These are phyloP conservation scores for Rhagonycha lutea DNA, from an alignment of 2,888 invertebrate genomes.

Conservation along the genomic window DNA sequence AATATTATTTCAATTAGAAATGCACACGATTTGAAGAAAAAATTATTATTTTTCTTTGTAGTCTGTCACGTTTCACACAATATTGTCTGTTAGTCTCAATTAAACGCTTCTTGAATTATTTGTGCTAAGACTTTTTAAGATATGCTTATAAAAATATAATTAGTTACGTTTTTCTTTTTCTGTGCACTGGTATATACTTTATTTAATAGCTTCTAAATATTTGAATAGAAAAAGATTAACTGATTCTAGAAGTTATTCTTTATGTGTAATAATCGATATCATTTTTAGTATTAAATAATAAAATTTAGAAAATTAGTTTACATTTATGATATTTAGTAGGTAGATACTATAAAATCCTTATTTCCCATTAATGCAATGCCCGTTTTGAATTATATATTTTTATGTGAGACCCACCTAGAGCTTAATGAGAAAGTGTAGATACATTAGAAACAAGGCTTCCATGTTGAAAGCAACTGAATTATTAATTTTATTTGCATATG, in stretches of 20 bases:
- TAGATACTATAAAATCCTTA: neutral
- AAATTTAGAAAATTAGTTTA: neutral
- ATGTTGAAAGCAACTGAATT: slow-evolving; percentile 29
- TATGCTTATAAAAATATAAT: slow-evolving; percentile 15
- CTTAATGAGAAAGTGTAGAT: neutral
- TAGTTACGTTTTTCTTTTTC: slow-evolving; percentile 20
- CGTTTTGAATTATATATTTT: neutral
- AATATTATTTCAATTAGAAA: slow-evolving; percentile 10
- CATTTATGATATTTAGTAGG: neutral
- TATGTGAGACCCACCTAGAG: neutral
- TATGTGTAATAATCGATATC: neutral
- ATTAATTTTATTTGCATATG: slow-evolving; percentile 27
- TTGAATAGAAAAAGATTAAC: slow-evolving; percentile 8
- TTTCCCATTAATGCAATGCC: neutral
- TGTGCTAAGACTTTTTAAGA: slow-evolving; percentile 1
- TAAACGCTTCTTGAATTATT: slow-evolving; percentile 20
- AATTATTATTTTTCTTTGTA: slow-evolving; percentile 27
- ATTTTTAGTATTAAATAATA: slow-evolving; percentile 4
- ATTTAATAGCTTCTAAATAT: slow-evolving; percentile 20
- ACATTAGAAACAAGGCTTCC: slow-evolving; percentile 20
- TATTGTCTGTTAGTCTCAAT: slow-evolving; percentile 16
- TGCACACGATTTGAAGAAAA: slow-evolving; percentile 15
- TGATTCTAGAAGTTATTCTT: slow-evolving; percentile 7
- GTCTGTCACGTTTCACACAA: slow-evolving; percentile 27
- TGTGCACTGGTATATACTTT: slow-evolving; percentile 21